A percentile compares a stretch with the other conserved stretches of the same genome.
Evolutionary conservation across 2,113 vertebrate species (phyloP).

Genomic region (Mobula hypostoma): DNA sequence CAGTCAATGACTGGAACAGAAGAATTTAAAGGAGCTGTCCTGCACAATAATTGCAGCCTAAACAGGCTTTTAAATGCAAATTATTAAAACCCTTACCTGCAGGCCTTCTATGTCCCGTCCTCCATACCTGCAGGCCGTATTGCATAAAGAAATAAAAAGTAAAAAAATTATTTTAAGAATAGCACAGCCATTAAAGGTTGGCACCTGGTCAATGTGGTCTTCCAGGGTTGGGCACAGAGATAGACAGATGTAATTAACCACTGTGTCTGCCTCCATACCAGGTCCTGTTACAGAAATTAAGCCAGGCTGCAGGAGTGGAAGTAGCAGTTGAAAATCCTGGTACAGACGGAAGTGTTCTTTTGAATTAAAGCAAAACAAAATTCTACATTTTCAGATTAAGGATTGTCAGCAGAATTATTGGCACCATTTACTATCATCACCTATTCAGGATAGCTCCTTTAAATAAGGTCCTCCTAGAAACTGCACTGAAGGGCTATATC

Average conservation of each 20-base stretch:
- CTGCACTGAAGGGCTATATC: constrained; percentile 28
- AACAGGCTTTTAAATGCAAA: constrained; percentile 22
- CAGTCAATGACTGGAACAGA: background rate
- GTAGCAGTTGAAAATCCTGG: background rate
- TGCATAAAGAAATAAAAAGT: constrained; percentile 36
- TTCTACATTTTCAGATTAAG: background rate
- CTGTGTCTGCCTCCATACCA: constrained; percentile 10
- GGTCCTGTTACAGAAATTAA: background rate
- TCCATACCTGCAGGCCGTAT: constrained; percentile 37
- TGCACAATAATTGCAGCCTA: constrained; percentile 22
- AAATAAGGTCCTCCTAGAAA: constrained; percentile 30
- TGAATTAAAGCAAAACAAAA: constrained; percentile 1
- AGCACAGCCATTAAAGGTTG: constrained; percentile 15
- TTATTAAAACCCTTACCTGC: constrained; percentile 36
- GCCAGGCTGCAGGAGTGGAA: constrained; percentile 5
- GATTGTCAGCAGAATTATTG: background rate
- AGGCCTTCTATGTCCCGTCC: constrained; percentile 36
- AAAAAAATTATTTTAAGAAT: constrained; percentile 21
- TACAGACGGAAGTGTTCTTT: background rate
- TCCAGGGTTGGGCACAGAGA: constrained; percentile 15
- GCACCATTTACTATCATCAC: constrained; percentile 7
- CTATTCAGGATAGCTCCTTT: constrained; percentile 37
- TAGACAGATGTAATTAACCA: background rate
- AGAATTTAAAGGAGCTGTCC: constrained; percentile 36
- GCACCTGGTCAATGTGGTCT: background rate